Evolutionary conservation across 2,888 invertebrate species (phyloP).

Genomic region (Zaprionus lineosus): DNA sequence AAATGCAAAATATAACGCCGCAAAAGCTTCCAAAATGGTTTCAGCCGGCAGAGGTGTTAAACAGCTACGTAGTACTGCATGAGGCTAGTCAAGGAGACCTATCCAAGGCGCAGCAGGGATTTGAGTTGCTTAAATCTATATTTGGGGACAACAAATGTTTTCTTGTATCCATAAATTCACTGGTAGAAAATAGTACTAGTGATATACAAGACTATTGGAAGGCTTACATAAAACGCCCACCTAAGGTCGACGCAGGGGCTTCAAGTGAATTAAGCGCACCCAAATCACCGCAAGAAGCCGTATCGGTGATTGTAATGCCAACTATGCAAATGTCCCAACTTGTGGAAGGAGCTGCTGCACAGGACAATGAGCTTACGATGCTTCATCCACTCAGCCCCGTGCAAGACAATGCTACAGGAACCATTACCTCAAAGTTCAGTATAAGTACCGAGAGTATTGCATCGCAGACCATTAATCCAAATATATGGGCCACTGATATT

Average conservation of each 20-base stretch:
- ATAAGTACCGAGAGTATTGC: slow-evolving; percentile 86
- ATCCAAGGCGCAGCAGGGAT: slow-evolving; percentile 91
- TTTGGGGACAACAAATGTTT: slow-evolving; percentile 95
- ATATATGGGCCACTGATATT: slow-evolving; percentile 85
- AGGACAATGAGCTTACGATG: slow-evolving; percentile 81
- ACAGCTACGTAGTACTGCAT: slow-evolving; percentile 95
- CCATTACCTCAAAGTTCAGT: slow-evolving; percentile 83
- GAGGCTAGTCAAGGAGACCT: slow-evolving; percentile 88
- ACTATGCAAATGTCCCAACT: slow-evolving; percentile 79
- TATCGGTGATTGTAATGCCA: slow-evolving; percentile 82
- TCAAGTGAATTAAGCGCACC: slow-evolving; percentile 84
- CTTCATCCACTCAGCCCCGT: slow-evolving; percentile 90
- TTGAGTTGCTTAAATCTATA: slow-evolving; percentile 92
- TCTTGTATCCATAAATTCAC: slow-evolving; percentile 94
- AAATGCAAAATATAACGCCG: slow-evolving; percentile 89
- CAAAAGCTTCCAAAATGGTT: slow-evolving; percentile 93
- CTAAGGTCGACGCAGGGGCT: slow-evolving; percentile 81
- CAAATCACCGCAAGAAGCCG: slow-evolving; percentile 85
- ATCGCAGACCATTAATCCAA: slow-evolving; percentile 83
- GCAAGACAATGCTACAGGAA: slow-evolving; percentile 86
- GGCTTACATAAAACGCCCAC: slow-evolving; percentile 87
- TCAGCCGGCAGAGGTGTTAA: slow-evolving; percentile 89
- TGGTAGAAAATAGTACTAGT: slow-evolving; percentile 85
- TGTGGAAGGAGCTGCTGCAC: slow-evolving; percentile 53
- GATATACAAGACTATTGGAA: slow-evolving; percentile 93